phyloP scores from a whole-genome alignment of 2,797 vertebrate genomes.

The Malurus leucopterus region DNA sequence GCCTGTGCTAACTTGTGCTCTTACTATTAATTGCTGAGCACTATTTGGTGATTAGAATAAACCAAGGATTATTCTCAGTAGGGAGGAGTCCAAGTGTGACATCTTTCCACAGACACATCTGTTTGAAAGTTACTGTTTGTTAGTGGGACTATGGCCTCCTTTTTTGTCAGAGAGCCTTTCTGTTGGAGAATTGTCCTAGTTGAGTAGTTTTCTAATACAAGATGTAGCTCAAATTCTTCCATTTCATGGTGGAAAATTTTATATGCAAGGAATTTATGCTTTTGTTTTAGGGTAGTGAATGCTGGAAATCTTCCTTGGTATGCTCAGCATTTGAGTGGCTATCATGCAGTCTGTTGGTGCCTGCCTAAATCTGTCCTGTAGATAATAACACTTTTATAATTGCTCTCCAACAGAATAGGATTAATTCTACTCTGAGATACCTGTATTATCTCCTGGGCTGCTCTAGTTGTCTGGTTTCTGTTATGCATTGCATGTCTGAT shows the following conservation, averaged over 20 bases:
- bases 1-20: not conserved
- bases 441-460: not conserved
- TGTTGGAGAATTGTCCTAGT: not conserved
- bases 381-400: not conserved
- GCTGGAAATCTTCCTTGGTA: not conserved
- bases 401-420: not conserved
- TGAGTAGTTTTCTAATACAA: not conserved
- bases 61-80: not conserved
- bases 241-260: not conserved
- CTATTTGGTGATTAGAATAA: not conserved
- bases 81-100: not conserved
- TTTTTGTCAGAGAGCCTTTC: not conserved
- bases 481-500: not conserved
- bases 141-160: not conserved
- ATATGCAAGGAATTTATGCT: not conserved
- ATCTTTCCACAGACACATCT: not conserved
- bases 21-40: not conserved
- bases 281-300: not conserved
- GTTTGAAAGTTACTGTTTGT: not conserved
- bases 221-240: not conserved
- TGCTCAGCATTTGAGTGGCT: not conserved
- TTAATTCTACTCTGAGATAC: not conserved
- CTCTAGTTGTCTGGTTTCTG: not conserved
- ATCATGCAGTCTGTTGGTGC: not conserved
- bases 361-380: not conserved